A percentile compares a stretch with the other conserved stretches of the same genome.
Conservation (phyloP, 1,140 invertebrate genomes). For the Ganaspis sp. region DNA sequence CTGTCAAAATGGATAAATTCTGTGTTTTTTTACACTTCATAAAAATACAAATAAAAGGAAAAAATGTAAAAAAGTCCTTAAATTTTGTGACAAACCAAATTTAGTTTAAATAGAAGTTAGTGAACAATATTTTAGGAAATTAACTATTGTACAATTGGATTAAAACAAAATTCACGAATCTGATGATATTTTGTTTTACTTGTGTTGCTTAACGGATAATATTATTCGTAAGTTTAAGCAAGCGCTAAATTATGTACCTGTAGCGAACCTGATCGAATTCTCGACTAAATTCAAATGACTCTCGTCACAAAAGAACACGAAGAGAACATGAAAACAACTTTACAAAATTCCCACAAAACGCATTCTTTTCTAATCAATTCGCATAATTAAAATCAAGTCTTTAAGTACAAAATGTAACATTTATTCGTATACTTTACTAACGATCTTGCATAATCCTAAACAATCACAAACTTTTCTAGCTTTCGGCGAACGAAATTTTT, state of each 20-base stretch:
- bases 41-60: conserved; percentile 8
- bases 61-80: neutral
- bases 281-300: conserved; percentile 14
- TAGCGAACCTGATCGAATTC: conserved; percentile 4
- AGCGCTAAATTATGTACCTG: conserved; percentile 22
- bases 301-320: neutral
- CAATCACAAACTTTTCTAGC: neutral
- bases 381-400: conserved; percentile 20
- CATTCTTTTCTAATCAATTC: neutral
- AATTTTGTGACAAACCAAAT: neutral
- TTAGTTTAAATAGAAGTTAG: neutral
- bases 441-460: conserved; percentile 22
- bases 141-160: neutral
- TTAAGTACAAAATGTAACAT: conserved; percentile 46
- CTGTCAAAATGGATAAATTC: conserved; percentile 29
- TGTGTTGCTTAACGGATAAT: neutral
- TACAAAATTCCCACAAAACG: neutral
- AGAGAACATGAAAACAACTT: conserved; percentile 20
- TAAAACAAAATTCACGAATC: neutral
- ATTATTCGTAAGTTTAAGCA: neutral
- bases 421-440: conserved; percentile 34
- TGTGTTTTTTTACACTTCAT: conserved; percentile 18
- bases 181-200: neutral
- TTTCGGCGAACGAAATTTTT: conserved; percentile 20
- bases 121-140: neutral